Conservation (phyloP, 2,888 invertebrate genomes). For the Drosophila affinis region DNA sequence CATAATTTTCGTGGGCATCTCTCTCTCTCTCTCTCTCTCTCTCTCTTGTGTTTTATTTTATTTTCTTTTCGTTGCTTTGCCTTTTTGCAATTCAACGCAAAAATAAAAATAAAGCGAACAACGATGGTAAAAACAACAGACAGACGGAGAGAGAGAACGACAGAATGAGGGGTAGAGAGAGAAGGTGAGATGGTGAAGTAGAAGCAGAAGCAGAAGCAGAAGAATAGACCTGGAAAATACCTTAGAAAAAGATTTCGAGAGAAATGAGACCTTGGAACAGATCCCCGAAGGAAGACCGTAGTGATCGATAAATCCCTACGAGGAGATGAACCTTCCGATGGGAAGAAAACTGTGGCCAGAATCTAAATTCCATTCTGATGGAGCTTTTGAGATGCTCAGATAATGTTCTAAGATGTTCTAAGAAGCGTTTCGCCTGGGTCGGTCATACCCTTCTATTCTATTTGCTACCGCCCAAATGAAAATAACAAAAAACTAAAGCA, state of each 20-base stretch:
- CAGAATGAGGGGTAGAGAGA: conserved; percentile 13
- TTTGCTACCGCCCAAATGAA: conserved; percentile 4
- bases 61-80: conserved; percentile 30
- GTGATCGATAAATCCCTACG: too few species aligned
- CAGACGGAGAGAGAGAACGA: conserved; percentile 14
- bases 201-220: background rate
- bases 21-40: background rate
- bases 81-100: conserved; percentile 55
- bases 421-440: too few species aligned
- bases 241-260: background rate
- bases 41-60: conserved; percentile 2
- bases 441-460: conserved; percentile 14
- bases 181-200: background rate
- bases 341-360: too few species aligned
- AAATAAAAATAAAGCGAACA: conserved; percentile 47
- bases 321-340: background rate
- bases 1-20: conserved; percentile 78
- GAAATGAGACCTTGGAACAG: background rate
- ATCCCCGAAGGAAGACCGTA: too few species aligned
- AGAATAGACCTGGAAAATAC: conserved; percentile 3
- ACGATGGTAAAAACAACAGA: conserved; percentile 37
- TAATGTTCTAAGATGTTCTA: too few species aligned
- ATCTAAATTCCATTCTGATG: too few species aligned
- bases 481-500: conserved; percentile 43
- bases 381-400: too few species aligned